Evolutionary conservation across 2,888 invertebrate species (phyloP).

Genomic region (Drosophila niveifrons): DNA sequence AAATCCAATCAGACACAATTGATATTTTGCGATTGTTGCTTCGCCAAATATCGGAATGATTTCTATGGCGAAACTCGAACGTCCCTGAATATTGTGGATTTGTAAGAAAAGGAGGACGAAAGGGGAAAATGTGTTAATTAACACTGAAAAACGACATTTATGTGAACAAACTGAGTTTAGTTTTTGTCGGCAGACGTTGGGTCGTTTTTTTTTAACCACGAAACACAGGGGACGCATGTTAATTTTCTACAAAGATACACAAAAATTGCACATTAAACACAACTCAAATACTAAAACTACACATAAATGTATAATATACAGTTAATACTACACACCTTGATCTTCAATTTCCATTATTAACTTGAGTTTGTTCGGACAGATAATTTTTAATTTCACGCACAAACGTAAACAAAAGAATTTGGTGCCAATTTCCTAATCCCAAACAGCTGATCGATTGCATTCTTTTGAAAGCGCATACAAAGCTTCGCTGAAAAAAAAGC

Average conservation of each 20-base stretch:
- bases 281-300: background rate
- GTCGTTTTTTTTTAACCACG: no score
- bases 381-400: background rate
- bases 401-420: slow-evolving; percentile 11
- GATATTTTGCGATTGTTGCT: slow-evolving; percentile 10
- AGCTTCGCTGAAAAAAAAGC: slow-evolving; percentile 6
- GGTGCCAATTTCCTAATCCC: background rate
- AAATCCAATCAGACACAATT: background rate
- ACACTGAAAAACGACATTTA: background rate
- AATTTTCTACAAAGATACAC: no score
- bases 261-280: background rate
- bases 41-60: slow-evolving; percentile 19
- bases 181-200: background rate
- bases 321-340: background rate
- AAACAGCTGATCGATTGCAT: background rate
- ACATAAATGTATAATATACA: background rate
- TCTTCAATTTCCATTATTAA: background rate
- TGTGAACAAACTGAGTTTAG: background rate
- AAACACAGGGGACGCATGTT: no score
- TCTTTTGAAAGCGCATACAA: slow-evolving; percentile 5
- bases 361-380: background rate
- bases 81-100: slow-evolving; percentile 6
- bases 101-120: background rate
- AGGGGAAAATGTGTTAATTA: slow-evolving; percentile 1
- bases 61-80: slow-evolving; percentile 14